Evolutionary conservation across 2,113 vertebrate genomes (phyloP).

Genomic region (Calonectris borealis): DNA sequence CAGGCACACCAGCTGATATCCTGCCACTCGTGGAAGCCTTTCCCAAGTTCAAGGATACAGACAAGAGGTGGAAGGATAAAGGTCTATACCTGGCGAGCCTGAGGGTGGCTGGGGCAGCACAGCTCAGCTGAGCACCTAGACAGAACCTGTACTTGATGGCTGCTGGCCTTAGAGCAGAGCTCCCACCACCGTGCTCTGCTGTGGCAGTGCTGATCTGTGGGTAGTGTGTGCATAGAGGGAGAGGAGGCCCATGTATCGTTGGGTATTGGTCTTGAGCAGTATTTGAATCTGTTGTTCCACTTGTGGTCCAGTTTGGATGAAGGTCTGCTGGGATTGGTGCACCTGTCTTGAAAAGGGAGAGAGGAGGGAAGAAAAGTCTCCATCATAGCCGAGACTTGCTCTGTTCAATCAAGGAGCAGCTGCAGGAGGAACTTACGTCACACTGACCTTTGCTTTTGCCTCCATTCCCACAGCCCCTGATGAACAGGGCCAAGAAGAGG

Average conservation of each 20-base stretch:
- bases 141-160: neutral
- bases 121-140: neutral
- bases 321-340: neutral
- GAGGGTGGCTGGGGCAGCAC: neutral
- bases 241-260: neutral
- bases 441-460: neutral
- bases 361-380: neutral
- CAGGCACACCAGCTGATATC: constrained; percentile 88
- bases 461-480: neutral
- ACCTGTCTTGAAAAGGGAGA: neutral
- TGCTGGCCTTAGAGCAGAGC: neutral
- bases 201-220: neutral
- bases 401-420: neutral
- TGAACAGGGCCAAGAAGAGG: constrained; percentile 48
- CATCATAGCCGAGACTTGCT: neutral
- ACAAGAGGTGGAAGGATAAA: constrained; percentile 57
- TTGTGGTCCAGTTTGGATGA: neutral
- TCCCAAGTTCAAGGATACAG: constrained; percentile 59
- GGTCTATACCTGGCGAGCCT: constrained; percentile 52
- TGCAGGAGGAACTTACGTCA: neutral
- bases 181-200: neutral
- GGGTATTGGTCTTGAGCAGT: neutral
- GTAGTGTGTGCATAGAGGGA: neutral
- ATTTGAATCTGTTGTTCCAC: neutral
- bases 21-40: constrained; percentile 83